These are phyloP conservation scores for Epirrhoe tristata DNA, from an alignment of 2,888 invertebrate genomes.

Conservation along the genomic window DNA sequence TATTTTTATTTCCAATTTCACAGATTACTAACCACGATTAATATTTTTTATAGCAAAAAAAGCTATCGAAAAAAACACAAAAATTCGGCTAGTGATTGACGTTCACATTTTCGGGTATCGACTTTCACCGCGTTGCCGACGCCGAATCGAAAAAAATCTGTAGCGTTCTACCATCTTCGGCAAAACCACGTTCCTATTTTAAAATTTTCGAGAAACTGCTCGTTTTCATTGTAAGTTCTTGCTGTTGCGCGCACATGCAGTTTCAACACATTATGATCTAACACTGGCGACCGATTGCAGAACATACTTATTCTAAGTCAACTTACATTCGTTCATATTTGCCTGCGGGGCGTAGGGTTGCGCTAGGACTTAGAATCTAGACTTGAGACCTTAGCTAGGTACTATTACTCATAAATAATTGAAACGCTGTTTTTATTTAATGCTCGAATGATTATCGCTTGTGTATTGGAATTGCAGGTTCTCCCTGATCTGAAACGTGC, in stretches of 20 bases:
- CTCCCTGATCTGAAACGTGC: slow-evolving; percentile 18
- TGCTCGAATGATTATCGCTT: slow-evolving; percentile 23
- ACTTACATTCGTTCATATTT: slow-evolving; percentile 86
- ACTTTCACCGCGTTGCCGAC: slow-evolving; percentile 34
- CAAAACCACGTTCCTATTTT: slow-evolving; percentile 41
- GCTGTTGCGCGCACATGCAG: slow-evolving; percentile 80
- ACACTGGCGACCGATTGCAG: slow-evolving; percentile 85
- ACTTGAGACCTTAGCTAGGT: slow-evolving; percentile 37
- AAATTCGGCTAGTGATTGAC: slow-evolving; percentile 39
- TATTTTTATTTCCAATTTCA: slow-evolving; percentile 75
- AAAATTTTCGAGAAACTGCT: slow-evolving; percentile 56
- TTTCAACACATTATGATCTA: slow-evolving; percentile 86
- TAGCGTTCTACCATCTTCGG: slow-evolving; percentile 38
- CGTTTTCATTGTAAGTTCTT: slow-evolving; percentile 70
- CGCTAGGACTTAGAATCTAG: slow-evolving; percentile 65
- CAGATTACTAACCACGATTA: slow-evolving; percentile 45
- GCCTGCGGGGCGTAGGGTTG: slow-evolving; percentile 84
- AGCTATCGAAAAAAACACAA: slow-evolving; percentile 37
- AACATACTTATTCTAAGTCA: slow-evolving; percentile 86
- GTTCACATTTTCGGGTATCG: slow-evolving; percentile 33
- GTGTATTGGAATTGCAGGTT: slow-evolving; percentile 26
- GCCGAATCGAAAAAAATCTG: slow-evolving; percentile 35
- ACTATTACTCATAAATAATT: slow-evolving; percentile 30
- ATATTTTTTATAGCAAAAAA: slow-evolving; percentile 33
- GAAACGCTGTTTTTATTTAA: slow-evolving; percentile 29